These are phyloP conservation scores for Penaeus indicus DNA, from an alignment of 1,140 invertebrate species.

Conservation along the genomic window DNA sequence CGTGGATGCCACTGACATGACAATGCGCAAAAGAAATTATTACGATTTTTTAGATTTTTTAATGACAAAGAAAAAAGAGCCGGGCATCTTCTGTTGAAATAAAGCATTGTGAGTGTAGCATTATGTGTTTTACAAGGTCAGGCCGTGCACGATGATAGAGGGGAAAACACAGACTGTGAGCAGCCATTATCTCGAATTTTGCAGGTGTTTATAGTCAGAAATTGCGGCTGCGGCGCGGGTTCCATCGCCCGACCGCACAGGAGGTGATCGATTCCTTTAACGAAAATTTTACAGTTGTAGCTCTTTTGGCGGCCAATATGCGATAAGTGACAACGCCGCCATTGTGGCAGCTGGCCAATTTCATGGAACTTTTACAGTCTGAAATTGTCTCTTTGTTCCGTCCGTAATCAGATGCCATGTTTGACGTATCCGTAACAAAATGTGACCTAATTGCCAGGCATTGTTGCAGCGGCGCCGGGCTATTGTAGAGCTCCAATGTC, in stretches of 20 bases:
- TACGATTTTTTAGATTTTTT: too few relatives aligned
- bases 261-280: slow-evolving; percentile 49
- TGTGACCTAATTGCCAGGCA: slow-evolving; percentile 16
- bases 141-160: too few relatives aligned
- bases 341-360: slow-evolving; percentile 45
- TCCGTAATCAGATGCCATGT: slow-evolving; percentile 51
- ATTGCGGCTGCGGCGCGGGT: slow-evolving; percentile 39
- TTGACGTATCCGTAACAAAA: slow-evolving; percentile 29
- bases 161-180: too few relatives aligned
- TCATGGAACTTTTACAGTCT: slow-evolving; percentile 53
- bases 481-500: neutral
- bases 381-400: slow-evolving; percentile 57
- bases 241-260: slow-evolving; percentile 31
- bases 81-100: too few relatives aligned
- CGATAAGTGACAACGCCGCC: slow-evolving; percentile 38
- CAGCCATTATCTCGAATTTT: too few relatives aligned
- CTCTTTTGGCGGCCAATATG: neutral
- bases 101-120: too few relatives aligned
- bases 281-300: slow-evolving; percentile 29
- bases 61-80: too few relatives aligned
- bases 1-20: too few relatives aligned
- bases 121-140: too few relatives aligned
- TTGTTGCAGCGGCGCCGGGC: slow-evolving; percentile 13
- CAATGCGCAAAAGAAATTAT: too few relatives aligned
- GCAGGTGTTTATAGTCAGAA: slow-evolving; percentile 6